phyloP scores from a whole-genome alignment of 1,140 invertebrate genomes.

The Camponotus vicinus region DNA sequence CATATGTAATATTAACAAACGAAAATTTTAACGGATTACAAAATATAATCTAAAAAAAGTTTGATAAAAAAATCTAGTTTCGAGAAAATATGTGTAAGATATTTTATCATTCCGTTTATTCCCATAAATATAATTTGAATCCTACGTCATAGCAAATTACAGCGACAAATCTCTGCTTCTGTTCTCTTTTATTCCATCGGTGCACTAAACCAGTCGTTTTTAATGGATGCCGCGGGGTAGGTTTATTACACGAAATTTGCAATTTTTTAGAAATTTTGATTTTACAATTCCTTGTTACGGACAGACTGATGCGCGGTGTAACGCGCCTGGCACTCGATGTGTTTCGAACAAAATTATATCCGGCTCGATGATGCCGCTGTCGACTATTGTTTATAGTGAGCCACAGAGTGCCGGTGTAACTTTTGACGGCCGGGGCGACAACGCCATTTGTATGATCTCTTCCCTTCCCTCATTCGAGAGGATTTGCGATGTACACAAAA shows the following conservation, averaged over 20 bases:
- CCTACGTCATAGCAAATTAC: not conserved
- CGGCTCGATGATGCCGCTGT: constrained; percentile 28
- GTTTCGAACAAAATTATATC: constrained; percentile 54
- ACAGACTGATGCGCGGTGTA: not conserved
- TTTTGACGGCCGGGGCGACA: constrained; percentile 37
- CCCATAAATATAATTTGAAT: too few species aligned
- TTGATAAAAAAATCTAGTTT: too few species aligned
- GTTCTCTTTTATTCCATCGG: not conserved
- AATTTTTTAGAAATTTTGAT: constrained; percentile 28
- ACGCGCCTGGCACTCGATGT: constrained; percentile 24
- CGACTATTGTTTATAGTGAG: constrained; percentile 50
- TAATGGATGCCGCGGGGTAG: not conserved
- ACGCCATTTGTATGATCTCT: constrained; percentile 36
- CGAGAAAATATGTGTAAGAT: too few species aligned
- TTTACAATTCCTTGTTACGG: constrained; percentile 38
- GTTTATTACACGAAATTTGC: constrained; percentile 6
- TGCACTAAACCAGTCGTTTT: not conserved
- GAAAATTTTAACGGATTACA: not conserved
- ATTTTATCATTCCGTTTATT: too few species aligned
- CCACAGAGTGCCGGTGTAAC: constrained; percentile 26
- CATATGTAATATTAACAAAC: not conserved
- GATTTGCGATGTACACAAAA: constrained; percentile 23
- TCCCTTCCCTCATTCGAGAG: not conserved
- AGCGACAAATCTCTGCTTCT: not conserved
- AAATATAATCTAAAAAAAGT: too few species aligned